Base-by-base conservation (phyloP, 2,888 invertebrate genomes). In the Seira ritae region DNA sequence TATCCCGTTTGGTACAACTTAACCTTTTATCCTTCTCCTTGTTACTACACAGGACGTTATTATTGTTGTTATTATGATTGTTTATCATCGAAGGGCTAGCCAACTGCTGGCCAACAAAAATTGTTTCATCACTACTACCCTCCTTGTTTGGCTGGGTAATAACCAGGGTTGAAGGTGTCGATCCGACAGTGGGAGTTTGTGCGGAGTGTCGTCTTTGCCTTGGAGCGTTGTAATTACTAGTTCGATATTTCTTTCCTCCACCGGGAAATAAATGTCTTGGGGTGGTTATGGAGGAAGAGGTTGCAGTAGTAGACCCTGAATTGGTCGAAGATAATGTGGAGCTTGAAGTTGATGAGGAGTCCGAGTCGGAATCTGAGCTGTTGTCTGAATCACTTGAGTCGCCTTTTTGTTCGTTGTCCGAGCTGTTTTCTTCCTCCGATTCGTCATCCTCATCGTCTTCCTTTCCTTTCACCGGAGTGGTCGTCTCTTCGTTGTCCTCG, bases 11-110 rank as follows among this genome's bases (percentile, higher is more conserved):
- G n/a, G n/a, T n/a, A n/a, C n/a, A n/a, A n/a, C n/a, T n/a, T n/a
- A n/a, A n/a, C n/a, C n/a, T n/a, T n/a, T n/a, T n/a, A n/a, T 83
- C 83, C 60, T 70, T 74, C 23, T 84, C 84, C 20, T 84, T 84
- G 23, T 79, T 79, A 15, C 12, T 79, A 19, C 60, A 84, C 0
- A 65, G 60, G 17, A 79, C 62, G 19, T 65, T 78, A 17, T 82
- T 82, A 24, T 83, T 83, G 19, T 83, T 78, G 65, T 42, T 70
- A 17, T 22, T 67, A 17, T 8, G 6, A 10, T 6, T 62, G 71
- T 15, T 17, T 0, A 22, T 19, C 15, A 24, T 77, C 1, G 60
- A 23, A 3, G 42, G 50, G 17, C 65, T 46, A 20, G 24, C 62
- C 4, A 23, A 46, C 42, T 77, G 71, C n/a, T 37, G 46, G n/a